phyloP scores from a whole-genome alignment of 2,797 vertebrate species.

The Scolopax bukidnonensis region DNA sequence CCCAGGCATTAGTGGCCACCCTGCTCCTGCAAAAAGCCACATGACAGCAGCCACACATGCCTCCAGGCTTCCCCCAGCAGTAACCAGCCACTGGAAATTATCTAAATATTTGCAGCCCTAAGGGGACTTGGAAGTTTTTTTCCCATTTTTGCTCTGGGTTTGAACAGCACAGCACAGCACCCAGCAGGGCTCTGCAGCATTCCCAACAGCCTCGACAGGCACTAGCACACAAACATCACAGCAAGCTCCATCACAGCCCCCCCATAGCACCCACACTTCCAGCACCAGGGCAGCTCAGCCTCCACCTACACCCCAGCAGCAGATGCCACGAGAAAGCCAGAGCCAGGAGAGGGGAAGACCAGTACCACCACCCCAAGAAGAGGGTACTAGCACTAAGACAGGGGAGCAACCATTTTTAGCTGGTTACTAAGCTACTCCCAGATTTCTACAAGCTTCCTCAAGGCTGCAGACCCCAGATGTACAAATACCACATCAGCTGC shows the following conservation, averaged over 20 bases:
- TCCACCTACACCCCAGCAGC: not conserved
- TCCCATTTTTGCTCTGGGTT: not conserved
- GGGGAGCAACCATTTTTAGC: accelerated
- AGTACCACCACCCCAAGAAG: not conserved
- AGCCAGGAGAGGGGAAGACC: not conserved
- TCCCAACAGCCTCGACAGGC: not conserved
- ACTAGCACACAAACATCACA: not conserved
- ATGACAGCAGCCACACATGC: not conserved
- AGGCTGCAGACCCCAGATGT: not conserved
- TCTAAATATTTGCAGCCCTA: not conserved
- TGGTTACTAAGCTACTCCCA: not conserved
- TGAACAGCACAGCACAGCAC: not conserved
- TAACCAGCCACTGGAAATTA: not conserved
- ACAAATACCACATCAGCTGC: not conserved
- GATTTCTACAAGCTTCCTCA: not conserved
- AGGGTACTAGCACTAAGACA: accelerated
- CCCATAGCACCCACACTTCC: accelerated
- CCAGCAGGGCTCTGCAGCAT: accelerated
- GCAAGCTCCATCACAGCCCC: not conserved
- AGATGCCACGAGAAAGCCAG: not conserved
- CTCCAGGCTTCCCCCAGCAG: not conserved
- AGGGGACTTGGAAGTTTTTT: not conserved
- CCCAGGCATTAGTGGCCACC: accelerated
- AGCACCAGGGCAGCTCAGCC: not conserved
- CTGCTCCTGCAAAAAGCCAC: not conserved